Percentiles rank a stretch among this genome's conserved stretches.
These are phyloP conservation scores for Dolichotis patagonum DNA, from an alignment of 2,113 vertebrate genomes.

Conservation along the genomic window DNA sequence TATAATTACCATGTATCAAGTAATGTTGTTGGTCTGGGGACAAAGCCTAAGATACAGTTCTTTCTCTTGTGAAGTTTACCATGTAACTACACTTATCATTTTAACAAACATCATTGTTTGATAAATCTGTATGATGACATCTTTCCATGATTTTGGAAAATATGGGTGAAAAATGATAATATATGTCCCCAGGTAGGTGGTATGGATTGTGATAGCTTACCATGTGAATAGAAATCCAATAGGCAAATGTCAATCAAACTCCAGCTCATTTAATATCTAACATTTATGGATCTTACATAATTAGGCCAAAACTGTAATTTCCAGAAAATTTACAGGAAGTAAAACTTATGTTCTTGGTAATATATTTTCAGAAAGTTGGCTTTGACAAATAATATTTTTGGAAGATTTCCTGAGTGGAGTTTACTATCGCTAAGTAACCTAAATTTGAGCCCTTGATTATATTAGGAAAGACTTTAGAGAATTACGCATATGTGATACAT, in stretches of 20 bases:
- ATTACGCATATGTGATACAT: neutral
- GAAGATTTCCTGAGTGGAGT: neutral
- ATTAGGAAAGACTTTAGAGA: neutral
- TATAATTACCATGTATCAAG: neutral
- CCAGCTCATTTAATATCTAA: conserved; percentile 19
- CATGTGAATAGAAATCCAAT: neutral
- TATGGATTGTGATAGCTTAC: neutral
- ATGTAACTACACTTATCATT: neutral
- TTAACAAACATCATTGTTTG: neutral
- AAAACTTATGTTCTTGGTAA: neutral
- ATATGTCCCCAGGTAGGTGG: neutral
- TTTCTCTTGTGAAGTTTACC: neutral
- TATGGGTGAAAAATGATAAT: neutral
- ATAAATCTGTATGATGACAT: neutral
- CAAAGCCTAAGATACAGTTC: neutral
- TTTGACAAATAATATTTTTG: conserved; percentile 18
- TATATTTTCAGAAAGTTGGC: neutral
- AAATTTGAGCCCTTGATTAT: neutral
- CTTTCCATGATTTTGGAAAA: neutral
- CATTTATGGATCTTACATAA: neutral
- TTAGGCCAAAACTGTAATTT: neutral
- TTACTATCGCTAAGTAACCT: neutral
- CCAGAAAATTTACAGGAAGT: neutral
- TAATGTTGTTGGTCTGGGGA: neutral
- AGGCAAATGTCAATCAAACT: neutral